Conservation (phyloP, 2,888 invertebrate genomes). For the Anoncus sp. region DNA sequence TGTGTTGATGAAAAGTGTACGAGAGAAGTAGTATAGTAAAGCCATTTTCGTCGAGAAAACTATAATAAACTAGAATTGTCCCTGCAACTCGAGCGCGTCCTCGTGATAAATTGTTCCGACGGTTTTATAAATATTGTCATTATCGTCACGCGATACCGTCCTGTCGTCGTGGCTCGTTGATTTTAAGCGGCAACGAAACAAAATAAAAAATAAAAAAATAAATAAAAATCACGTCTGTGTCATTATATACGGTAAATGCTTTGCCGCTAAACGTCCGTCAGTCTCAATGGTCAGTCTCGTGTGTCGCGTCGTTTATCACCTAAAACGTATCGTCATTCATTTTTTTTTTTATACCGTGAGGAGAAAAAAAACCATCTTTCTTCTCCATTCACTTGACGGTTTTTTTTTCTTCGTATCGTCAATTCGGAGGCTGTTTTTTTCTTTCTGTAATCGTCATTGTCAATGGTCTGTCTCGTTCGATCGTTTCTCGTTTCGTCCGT, state of each 20-base stretch:
- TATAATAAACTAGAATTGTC: conserved; percentile 39
- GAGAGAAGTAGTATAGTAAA: conserved; percentile 22
- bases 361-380: not conserved
- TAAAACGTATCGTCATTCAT: not conserved
- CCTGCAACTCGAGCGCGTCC: conserved; percentile 35
- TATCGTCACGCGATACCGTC: conserved; percentile 51
- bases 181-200: conserved; percentile 32
- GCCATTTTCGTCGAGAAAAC: conserved; percentile 13
- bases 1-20: conserved; percentile 36
- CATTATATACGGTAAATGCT: conserved; percentile 41
- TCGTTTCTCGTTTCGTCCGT: not conserved
- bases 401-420: conserved; percentile 7
- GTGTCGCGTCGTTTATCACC: conserved; percentile 41
- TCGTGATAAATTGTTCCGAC: conserved; percentile 28
- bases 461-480: not conserved
- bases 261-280: conserved; percentile 49
- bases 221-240: conserved; percentile 34
- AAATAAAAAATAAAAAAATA: too few species aligned
- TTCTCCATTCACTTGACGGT: not conserved
- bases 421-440: not conserved
- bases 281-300: conserved; percentile 36
- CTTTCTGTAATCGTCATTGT: not conserved
- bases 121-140: conserved; percentile 37
- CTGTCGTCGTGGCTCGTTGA: conserved; percentile 55
- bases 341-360: not conserved